Base-by-base conservation (phyloP, 1,140 invertebrate species). In the Dendrolimus punctatus region DNA sequence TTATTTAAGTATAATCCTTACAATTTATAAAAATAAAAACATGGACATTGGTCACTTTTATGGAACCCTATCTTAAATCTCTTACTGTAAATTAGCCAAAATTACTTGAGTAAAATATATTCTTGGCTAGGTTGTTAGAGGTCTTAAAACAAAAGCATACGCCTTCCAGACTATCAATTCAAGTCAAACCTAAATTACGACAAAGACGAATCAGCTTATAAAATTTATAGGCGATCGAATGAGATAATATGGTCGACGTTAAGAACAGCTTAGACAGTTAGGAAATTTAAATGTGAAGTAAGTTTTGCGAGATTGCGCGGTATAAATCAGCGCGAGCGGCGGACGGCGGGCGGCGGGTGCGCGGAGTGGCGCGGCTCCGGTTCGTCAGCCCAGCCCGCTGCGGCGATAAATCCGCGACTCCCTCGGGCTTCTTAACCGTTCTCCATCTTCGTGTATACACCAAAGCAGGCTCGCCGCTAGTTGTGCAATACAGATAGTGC, bases 201-300 rank as follows among this genome's bases (percentile, higher is more conserved):
- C 83, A 84, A 80, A 73, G 74, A 72, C 75, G 70, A 76, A 79
- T 80, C 78, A 76, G 73, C 76, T 86, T 75, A 84, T 84, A 86
- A 83, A 86, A 86, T 86, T 83, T 86, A 86, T 86, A 80, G 83
- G 75, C 80, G 83, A 86, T 84, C 80, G 83, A 82, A 84, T 78
- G 78, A 84, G 83, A 86, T 86, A 84, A 86, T 84, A 85, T 84
- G 74, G 80, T 79, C 73, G 77, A 83, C 75, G 73, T 81, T 86
- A 84, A 81, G 76, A 78, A 65, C 72, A 80, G 80, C 80, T 86
- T 86, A 86, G 83, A 86, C 83, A 84, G 83, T 86, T 86, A 73
- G 80, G 64, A 86, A 86, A 86, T 86, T 86, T 86, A 86, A 86
- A 86, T 84, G 83, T 86, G 83, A 84, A 86, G 83, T 84, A 86